These are phyloP conservation scores for Desoria tigrina DNA, from an alignment of 2,888 invertebrate genomes.

Conservation along the genomic window DNA sequence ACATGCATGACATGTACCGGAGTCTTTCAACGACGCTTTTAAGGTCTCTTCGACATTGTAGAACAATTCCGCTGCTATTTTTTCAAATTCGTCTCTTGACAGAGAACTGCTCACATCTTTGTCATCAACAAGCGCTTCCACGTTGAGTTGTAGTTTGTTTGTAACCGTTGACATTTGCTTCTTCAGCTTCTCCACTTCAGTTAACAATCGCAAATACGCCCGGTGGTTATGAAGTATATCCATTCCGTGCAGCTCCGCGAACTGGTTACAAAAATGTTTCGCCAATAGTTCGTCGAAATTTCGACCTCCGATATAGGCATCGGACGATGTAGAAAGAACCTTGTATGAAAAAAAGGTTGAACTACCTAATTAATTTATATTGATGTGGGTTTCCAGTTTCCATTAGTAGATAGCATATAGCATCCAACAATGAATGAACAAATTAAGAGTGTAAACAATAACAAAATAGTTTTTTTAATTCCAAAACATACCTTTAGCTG, in stretches of 20 bases:
- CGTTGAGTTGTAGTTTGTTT: constrained; percentile 87
- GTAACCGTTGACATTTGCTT: constrained; percentile 99
- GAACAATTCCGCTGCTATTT: constrained; percentile 75
- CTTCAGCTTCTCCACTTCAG: constrained; percentile 95
- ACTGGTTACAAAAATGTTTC: constrained; percentile 85
- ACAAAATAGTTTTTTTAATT: background rate
- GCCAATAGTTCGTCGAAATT: constrained; percentile 87
- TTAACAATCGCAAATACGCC: constrained; percentile 80
- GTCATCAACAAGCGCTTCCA: constrained; percentile 98
- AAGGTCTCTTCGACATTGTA: constrained; percentile 75
- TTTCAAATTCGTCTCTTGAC: constrained; percentile 78
- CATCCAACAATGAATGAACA: background rate
- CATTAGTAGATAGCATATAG: too few relatives aligned
- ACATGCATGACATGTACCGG: constrained; percentile 67
- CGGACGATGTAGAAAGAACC: constrained; percentile 82
- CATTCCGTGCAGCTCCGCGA: constrained; percentile 79
- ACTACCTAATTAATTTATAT: too few relatives aligned
- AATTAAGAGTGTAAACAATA: background rate
- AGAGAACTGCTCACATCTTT: constrained; percentile 87
- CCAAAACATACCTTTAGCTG: constrained; percentile 69
- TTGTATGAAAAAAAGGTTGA: too few relatives aligned
- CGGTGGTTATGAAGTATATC: constrained; percentile 82
- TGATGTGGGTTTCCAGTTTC: too few relatives aligned
- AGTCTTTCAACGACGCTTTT: constrained; percentile 72
- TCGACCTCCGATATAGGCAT: constrained; percentile 85